Evolutionary conservation across 2,113 vertebrate genomes (phyloP).

Genomic region (Hippoglossus stenolepis): DNA sequence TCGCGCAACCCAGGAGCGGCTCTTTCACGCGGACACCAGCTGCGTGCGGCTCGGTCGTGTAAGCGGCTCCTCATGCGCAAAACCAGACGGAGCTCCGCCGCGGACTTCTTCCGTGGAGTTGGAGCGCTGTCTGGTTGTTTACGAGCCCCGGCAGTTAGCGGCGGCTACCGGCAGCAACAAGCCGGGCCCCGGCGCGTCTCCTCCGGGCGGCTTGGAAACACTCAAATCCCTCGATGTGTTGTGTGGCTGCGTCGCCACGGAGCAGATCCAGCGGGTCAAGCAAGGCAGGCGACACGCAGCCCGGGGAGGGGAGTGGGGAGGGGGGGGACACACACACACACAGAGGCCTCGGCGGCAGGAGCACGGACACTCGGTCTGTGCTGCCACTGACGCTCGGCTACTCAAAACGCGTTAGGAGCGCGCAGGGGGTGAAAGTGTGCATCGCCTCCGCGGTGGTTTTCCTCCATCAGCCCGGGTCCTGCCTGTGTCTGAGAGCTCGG

Average conservation of each 20-base stretch:
- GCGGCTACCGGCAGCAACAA: constrained; percentile 8
- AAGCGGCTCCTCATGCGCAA: constrained; percentile 16
- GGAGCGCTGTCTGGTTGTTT: constrained; percentile 4
- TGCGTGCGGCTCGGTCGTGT: constrained; percentile 13
- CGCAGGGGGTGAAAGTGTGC: neutral
- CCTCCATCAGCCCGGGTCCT: constrained; percentile 26
- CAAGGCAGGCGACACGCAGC: constrained; percentile 23
- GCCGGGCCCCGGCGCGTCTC: neutral
- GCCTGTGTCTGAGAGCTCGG: constrained; percentile 57
- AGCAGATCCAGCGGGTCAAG: constrained; percentile 33
- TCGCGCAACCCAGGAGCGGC: neutral
- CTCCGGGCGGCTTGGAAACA: constrained; percentile 1
- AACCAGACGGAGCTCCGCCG: constrained; percentile 9
- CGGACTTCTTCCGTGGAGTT: constrained; percentile 34
- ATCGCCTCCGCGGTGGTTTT: neutral
- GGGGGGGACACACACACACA: too few species aligned
- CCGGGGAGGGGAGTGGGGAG: neutral
- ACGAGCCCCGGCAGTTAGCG: constrained; percentile 20
- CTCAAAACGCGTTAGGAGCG: neutral
- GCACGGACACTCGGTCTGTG: neutral
- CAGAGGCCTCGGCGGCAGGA: constrained; percentile 24
- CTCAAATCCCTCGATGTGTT: constrained; percentile 21
- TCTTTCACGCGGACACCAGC: neutral
- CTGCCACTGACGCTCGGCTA: neutral
- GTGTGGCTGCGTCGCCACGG: constrained; percentile 31